Evolutionary conservation across 2,113 vertebrate genomes (phyloP), one percentile per base, ranked within the genome.

Genomic region (Cyanoderma ruficeps): DNA sequence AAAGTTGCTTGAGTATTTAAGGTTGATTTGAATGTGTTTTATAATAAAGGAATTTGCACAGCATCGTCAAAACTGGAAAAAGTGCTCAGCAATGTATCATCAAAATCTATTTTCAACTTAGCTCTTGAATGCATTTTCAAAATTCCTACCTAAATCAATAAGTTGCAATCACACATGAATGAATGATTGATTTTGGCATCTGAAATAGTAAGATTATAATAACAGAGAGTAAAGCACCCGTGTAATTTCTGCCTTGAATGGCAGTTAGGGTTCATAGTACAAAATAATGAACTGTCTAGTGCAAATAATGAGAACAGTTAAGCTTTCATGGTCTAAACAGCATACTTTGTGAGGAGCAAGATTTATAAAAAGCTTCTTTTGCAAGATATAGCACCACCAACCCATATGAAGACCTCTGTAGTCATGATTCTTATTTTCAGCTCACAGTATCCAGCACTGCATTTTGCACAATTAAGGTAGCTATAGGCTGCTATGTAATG

Each of bases 141-240:
- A 91, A 93, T 85, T 72, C 31, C 70, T 61, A n/a, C 35, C 59
- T 42, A 47, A 84, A 41, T 84, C 82, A 94, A 52, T 87, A 83
- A 64, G 30, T 31, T 83, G 71, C 61, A 89, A 39, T 96, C 75
- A 85, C 22, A 24, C 60, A 65, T 50, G 76, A 93, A 37, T 55
- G 76, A 91, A 88, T 90, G 93, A 95, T 91, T 90, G 88, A 87
- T 78, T 94, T 53, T 85, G 87, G 35, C 83, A 65, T 82, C 79
- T 86, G 78, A 89, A 90, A 75, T 35, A n/a, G 55, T 72, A 53
- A 56, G 47, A 64, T 94, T 92, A 37, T 84, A 79, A 50, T 44
- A 87, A 80, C 13, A 72, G 22, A 93, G 70, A 69, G 42, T 59
- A 93, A 90, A 95, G 23, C 81, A 88, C 55, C 59, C 70, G 27